Conservation (phyloP, 2,113 vertebrate genomes). For the Labeo rohita region DNA sequence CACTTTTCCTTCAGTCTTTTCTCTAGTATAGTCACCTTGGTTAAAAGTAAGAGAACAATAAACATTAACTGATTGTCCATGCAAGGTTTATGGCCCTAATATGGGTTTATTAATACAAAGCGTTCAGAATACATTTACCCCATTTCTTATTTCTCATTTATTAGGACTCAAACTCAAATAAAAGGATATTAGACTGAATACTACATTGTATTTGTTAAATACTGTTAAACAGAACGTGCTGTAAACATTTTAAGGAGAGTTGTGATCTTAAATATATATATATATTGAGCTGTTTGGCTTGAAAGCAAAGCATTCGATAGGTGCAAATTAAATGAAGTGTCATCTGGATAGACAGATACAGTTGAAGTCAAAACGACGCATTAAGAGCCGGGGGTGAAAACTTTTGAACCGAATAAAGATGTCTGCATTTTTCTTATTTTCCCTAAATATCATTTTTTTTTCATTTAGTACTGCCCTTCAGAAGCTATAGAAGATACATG, state of each 20-base stretch:
- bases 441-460: too few species aligned
- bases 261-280: not conserved
- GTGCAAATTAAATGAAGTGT: not conserved
- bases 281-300: not conserved
- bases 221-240: not conserved
- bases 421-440: too few species aligned
- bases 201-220: not conserved
- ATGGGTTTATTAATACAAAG: not conserved
- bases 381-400: too few species aligned
- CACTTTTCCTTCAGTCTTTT: slow-evolving; percentile 84
- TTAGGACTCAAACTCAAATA: not conserved
- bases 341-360: too few species aligned
- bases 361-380: too few species aligned
- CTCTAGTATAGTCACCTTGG: slow-evolving; percentile 80
- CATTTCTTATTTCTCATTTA: not conserved
- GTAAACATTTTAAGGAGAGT: not conserved
- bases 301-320: not conserved
- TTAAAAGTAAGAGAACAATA: not conserved
- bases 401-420: too few species aligned
- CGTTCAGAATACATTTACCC: not conserved
- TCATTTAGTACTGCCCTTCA: too few species aligned
- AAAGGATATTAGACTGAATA: not conserved
- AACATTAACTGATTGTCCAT: not conserved
- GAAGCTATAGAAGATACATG: too few species aligned
- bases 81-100: not conserved